A percentile compares a stretch with the other conserved stretches of the same genome.
Conservation (phyloP, 2,888 invertebrate species). For the Andrena praecox region DNA sequence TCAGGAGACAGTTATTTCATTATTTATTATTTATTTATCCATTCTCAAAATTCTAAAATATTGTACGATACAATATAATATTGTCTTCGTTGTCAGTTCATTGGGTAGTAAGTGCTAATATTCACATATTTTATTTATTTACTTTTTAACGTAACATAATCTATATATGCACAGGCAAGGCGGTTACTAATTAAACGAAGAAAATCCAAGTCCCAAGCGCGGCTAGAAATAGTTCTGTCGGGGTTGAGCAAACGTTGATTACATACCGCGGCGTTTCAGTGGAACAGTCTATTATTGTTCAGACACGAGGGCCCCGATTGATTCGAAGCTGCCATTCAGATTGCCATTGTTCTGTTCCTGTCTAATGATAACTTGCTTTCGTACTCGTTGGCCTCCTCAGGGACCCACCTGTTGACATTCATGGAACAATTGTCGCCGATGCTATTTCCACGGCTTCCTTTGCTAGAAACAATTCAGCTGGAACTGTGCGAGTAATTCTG, state of each 20-base stretch:
- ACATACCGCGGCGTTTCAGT: neutral
- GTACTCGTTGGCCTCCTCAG: conserved; percentile 37
- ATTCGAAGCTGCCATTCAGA: conserved; percentile 10
- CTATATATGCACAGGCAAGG: too few species aligned
- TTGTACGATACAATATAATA: too few species aligned
- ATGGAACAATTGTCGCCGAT: conserved; percentile 48
- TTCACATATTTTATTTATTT: too few species aligned
- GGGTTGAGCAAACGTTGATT: neutral
- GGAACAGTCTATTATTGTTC: conserved; percentile 23
- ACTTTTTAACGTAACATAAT: too few species aligned
- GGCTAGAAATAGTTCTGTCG: too few species aligned
- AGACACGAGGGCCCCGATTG: conserved; percentile 16
- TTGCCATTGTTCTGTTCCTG: conserved; percentile 46
- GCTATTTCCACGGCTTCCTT: conserved; percentile 25
- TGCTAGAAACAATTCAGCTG: neutral
- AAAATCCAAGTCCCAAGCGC: too few species aligned
- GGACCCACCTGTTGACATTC: conserved; percentile 67
- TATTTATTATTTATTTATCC: neutral
- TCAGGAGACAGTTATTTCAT: neutral
- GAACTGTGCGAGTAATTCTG: neutral
- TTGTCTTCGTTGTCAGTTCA: too few species aligned
- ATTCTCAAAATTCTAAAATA: too few species aligned
- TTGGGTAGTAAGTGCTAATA: too few species aligned
- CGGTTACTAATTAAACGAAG: too few species aligned
- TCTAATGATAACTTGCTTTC: conserved; percentile 50